phyloP scores from a whole-genome alignment of 2,797 vertebrate species.

The Sebastes vulpes region DNA sequence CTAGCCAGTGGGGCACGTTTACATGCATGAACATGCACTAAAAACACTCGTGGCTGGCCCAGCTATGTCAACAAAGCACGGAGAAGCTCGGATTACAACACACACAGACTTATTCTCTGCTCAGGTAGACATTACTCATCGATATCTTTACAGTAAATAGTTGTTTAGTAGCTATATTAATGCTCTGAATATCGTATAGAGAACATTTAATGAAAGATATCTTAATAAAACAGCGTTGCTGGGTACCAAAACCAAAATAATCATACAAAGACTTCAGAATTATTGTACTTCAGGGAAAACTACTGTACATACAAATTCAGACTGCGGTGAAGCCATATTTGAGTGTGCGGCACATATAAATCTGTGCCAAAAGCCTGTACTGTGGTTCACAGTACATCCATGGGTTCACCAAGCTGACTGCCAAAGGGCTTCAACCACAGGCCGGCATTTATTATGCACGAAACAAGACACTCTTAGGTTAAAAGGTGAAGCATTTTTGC shows the following conservation, averaged over 20 bases:
- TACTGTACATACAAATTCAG: neutral
- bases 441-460: neutral
- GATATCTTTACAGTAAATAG: neutral
- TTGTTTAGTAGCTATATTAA: too few relatives aligned
- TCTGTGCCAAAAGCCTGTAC: neutral
- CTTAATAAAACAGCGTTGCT: neutral
- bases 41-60: too few relatives aligned
- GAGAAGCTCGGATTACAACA: too few relatives aligned
- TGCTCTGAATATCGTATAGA: too few relatives aligned
- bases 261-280: neutral
- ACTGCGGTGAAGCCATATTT: neutral
- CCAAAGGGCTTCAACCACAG: neutral
- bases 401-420: too few relatives aligned
- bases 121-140: neutral
- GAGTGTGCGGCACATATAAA: neutral
- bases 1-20: too few relatives aligned
- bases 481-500: neutral
- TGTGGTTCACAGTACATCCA: neutral
- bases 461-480: neutral
- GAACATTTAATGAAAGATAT: neutral
- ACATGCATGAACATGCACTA: too few relatives aligned
- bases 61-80: too few relatives aligned
- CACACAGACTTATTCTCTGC: too few relatives aligned
- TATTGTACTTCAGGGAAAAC: neutral
- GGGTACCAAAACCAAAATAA: neutral